A percentile compares a stretch with the other conserved stretches of the same genome.
These are phyloP conservation scores for Hyphantria cunea DNA, from an alignment of 1,140 invertebrate species.

Conservation along the genomic window DNA sequence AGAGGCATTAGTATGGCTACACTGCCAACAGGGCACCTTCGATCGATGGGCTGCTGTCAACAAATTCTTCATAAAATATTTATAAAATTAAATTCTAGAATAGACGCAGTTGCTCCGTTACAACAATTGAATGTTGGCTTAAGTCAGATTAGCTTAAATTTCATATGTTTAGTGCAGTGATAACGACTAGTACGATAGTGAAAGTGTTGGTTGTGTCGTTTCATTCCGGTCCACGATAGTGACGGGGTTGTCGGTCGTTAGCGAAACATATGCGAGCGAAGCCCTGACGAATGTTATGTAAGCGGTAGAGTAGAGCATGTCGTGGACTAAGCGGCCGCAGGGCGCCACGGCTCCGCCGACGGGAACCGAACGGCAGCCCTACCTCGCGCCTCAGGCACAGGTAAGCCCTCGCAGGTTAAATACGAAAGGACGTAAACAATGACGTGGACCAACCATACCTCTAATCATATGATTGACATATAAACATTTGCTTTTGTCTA, in stretches of 20 bases:
- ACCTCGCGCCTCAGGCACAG: constrained; percentile 60
- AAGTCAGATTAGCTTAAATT: background rate
- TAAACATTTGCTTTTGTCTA: constrained; percentile 18
- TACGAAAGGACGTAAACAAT: constrained; percentile 66
- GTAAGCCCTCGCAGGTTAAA: constrained; percentile 61
- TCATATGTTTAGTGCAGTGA: constrained; percentile 7
- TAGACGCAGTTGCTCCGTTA: constrained; percentile 28
- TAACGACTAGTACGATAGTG: constrained; percentile 50
- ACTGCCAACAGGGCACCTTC: constrained; percentile 81
- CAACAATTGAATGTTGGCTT: background rate
- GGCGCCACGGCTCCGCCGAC: constrained; percentile 56
- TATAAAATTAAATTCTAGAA: constrained; percentile 43
- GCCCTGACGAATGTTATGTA: constrained; percentile 74
- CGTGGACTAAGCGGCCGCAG: constrained; percentile 76
- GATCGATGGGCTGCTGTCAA: constrained; percentile 80
- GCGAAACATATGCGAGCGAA: constrained; percentile 68
- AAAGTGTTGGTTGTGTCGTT: constrained; percentile 56
- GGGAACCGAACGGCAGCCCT: constrained; percentile 51
- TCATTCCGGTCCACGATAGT: constrained; percentile 60
- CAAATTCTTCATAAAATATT: constrained; percentile 60
- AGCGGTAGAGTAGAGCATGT: constrained; percentile 67
- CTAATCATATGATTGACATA: constrained; percentile 46
- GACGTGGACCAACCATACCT: constrained; percentile 56
- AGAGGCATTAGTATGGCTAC: constrained; percentile 53
- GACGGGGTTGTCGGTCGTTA: constrained; percentile 66